Percentiles rank a stretch among this genome's conserved stretches.
These are phyloP conservation scores for Leptoclinus maculatus DNA, from an alignment of 2,797 vertebrate species.

Conservation along the genomic window DNA sequence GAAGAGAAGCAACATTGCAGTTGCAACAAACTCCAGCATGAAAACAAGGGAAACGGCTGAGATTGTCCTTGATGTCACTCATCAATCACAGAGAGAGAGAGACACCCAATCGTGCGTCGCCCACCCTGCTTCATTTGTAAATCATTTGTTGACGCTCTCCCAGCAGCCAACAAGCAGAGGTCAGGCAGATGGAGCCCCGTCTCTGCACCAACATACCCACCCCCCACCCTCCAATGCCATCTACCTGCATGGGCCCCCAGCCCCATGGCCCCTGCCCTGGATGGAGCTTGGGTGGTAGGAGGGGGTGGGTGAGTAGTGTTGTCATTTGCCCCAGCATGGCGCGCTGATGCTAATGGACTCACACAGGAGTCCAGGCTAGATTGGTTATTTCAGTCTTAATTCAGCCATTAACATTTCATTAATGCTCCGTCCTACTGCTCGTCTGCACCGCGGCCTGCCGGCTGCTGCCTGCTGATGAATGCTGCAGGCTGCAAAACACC, in stretches of 20 bases:
- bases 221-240: slow-evolving; percentile 55
- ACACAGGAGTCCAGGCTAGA: slow-evolving; percentile 90
- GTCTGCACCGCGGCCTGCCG: slow-evolving; percentile 84
- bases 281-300: slow-evolving; percentile 47
- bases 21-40: background rate
- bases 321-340: slow-evolving; percentile 88
- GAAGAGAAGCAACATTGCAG: background rate
- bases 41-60: slow-evolving; percentile 7
- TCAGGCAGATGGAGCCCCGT: slow-evolving; percentile 64
- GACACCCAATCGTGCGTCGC: slow-evolving; percentile 19
- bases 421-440: slow-evolving; percentile 92
- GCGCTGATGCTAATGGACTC: slow-evolving; percentile 94
- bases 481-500: slow-evolving; percentile 78
- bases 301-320: slow-evolving; percentile 79
- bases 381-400: slow-evolving; percentile 97
- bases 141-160: slow-evolving; percentile 68
- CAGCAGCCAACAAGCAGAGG: slow-evolving; percentile 67
- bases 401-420: slow-evolving; percentile 99
- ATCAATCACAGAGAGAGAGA: slow-evolving; percentile 60
- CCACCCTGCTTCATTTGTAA: slow-evolving; percentile 55
- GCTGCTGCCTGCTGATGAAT: slow-evolving; percentile 87
- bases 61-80: slow-evolving; percentile 53
- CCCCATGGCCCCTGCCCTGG: slow-evolving; percentile 55
- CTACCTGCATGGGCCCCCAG: slow-evolving; percentile 85
- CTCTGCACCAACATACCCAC: background rate